A percentile compares a stretch with the other conserved stretches of the same genome.
These are phyloP conservation scores for Temnothorax unifasciatus DNA, from an alignment of 2,888 invertebrate species.

Conservation along the genomic window DNA sequence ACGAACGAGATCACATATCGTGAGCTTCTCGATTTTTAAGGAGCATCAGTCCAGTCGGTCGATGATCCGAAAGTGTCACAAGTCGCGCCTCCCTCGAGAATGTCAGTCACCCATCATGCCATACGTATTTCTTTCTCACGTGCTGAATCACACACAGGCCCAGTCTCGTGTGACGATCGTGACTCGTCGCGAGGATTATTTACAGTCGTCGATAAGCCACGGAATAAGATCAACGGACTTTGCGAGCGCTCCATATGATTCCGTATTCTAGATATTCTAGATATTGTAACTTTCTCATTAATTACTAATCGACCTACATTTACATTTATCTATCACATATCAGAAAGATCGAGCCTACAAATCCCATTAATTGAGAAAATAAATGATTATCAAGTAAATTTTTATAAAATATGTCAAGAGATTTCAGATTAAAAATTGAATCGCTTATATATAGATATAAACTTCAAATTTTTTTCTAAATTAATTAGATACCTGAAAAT, in stretches of 20 bases:
- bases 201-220: constrained; percentile 17
- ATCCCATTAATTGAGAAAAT: not conserved
- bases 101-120: constrained; percentile 32
- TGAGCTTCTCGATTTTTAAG: constrained; percentile 40
- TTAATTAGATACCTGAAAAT: not conserved
- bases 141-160: constrained; percentile 28
- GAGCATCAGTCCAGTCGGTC: constrained; percentile 47
- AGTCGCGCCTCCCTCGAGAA: constrained; percentile 26
- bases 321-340: not conserved
- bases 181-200: constrained; percentile 46
- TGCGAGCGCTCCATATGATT: not conserved
- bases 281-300: not conserved
- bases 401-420: not conserved
- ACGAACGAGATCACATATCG: constrained; percentile 41
- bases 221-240: constrained; percentile 30
- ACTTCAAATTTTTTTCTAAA: not conserved
- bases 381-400: not conserved
- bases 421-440: not conserved
- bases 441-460: not conserved
- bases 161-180: constrained; percentile 35
- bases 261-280: not conserved
- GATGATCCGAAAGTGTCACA: constrained; percentile 57
- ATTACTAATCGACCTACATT: not conserved
- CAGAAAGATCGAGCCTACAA: not conserved
- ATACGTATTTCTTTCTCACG: constrained; percentile 45